Evolutionary conservation across 1,140 invertebrate species (phyloP).

Genomic region (Subanguina moxae): DNA sequence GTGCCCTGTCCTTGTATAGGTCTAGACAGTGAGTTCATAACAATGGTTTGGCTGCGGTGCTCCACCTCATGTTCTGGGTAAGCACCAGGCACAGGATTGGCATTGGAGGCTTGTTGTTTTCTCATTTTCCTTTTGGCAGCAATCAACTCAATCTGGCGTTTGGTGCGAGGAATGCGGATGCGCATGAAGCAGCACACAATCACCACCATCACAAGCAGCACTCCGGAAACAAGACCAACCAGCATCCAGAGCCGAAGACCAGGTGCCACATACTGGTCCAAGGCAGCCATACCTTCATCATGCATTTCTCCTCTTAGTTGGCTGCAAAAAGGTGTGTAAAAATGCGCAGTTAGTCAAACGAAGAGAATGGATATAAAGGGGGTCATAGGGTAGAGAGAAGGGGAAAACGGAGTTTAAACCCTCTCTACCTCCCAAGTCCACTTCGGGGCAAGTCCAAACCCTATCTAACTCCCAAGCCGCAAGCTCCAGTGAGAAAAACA

Average conservation of each 20-base stretch:
- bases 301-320: slow-evolving; percentile 19
- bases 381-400: too few species aligned
- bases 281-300: slow-evolving; percentile 34
- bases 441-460: too few species aligned
- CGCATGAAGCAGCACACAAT: slow-evolving; percentile 56
- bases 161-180: slow-evolving; percentile 44
- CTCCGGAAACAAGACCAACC: slow-evolving; percentile 51
- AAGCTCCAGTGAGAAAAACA: too few species aligned
- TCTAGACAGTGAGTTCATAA: slow-evolving; percentile 44
- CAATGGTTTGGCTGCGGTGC: slow-evolving; percentile 42
- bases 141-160: slow-evolving; percentile 58
- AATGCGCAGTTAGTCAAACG: too few species aligned
- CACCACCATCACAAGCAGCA: slow-evolving; percentile 57
- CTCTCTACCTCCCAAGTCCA: too few species aligned
- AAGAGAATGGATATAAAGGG: too few species aligned
- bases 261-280: slow-evolving; percentile 57
- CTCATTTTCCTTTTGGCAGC: slow-evolving; percentile 47
- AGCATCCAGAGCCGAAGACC: slow-evolving; percentile 57
- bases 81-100: slow-evolving; percentile 1
- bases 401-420: too few species aligned
- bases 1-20: slow-evolving; percentile 9
- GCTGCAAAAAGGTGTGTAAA: too few species aligned
- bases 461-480: too few species aligned
- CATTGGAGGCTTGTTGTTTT: slow-evolving; percentile 7
- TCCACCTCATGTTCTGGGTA: slow-evolving; percentile 9